Evolutionary conservation across 2,888 invertebrate genomes (phyloP).

Genomic region (Aelia acuminata): DNA sequence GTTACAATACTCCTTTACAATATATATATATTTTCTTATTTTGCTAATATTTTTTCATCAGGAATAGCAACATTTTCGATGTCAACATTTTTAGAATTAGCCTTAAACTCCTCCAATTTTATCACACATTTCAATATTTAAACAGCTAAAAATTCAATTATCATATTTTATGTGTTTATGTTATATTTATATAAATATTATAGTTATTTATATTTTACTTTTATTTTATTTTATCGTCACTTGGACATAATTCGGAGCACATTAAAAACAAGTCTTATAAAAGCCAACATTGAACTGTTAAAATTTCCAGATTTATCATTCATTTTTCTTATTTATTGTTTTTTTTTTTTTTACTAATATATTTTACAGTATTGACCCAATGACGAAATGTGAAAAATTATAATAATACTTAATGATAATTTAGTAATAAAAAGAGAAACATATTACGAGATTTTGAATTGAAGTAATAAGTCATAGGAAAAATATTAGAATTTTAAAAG

Average conservation of each 20-base stretch:
- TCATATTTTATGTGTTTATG: neutral
- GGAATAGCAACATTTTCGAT: neutral
- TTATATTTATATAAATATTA: neutral
- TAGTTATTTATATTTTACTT: neutral
- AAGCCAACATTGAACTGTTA: neutral
- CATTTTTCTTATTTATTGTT: neutral
- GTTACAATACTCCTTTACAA: neutral
- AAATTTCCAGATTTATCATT: neutral
- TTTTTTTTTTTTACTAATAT: neutral
- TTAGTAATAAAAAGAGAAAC: neutral
- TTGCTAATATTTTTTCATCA: neutral
- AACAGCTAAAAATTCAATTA: neutral
- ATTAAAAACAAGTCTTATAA: constrained; percentile 24
- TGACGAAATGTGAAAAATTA: neutral
- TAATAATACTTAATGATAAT: neutral
- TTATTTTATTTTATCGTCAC: constrained; percentile 1
- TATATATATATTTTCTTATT: neutral
- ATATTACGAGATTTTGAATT: neutral
- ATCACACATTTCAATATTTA: constrained; percentile 43
- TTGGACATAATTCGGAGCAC: constrained; percentile 32
- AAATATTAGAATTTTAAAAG: neutral
- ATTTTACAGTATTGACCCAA: neutral
- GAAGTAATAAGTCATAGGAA: neutral
- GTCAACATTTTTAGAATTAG: constrained; percentile 15
- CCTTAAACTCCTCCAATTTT: constrained; percentile 21